Evolutionary conservation across 1,140 invertebrate genomes (phyloP).

Genomic region (Trichogramma pretiosum): DNA sequence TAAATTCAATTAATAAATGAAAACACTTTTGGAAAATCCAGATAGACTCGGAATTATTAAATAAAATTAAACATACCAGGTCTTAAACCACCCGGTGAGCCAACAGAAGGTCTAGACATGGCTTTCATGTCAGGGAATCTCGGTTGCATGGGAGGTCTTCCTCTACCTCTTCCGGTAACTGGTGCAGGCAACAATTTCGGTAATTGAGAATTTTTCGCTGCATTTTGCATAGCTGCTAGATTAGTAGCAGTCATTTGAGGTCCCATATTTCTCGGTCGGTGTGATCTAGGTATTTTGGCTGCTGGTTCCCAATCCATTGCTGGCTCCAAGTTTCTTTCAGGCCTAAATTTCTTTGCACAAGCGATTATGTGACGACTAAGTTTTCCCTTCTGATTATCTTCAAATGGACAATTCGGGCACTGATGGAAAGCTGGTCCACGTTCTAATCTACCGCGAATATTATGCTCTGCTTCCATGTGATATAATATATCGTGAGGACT

Average conservation of each 20-base stretch:
- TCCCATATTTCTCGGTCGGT: slow-evolving; percentile 46
- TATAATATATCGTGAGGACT: slow-evolving; percentile 80
- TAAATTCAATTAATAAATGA: slow-evolving; percentile 8
- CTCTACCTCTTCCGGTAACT: slow-evolving; percentile 36
- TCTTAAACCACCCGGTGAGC: slow-evolving; percentile 25
- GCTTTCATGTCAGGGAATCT: slow-evolving; percentile 39
- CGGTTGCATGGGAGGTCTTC: slow-evolving; percentile 42
- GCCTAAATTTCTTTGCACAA: slow-evolving; percentile 84
- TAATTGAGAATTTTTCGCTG: slow-evolving; percentile 43
- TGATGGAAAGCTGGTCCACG: slow-evolving; percentile 80
- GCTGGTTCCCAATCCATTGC: slow-evolving; percentile 84
- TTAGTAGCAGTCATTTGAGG: slow-evolving; percentile 28
- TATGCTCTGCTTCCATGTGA: slow-evolving; percentile 87
- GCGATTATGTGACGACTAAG: slow-evolving; percentile 78
- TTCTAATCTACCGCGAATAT: slow-evolving; percentile 71
- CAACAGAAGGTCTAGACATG: slow-evolving; percentile 34
- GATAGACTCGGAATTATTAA: too few species aligned
- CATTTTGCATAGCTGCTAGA: slow-evolving; percentile 39
- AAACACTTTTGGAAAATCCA: too few species aligned
- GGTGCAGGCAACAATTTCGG: slow-evolving; percentile 46
- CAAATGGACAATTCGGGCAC: slow-evolving; percentile 88
- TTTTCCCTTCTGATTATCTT: slow-evolving; percentile 91
- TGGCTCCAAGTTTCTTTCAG: slow-evolving; percentile 75
- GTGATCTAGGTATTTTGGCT: slow-evolving; percentile 72
- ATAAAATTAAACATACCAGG: slow-evolving; percentile 35